Base-by-base conservation (phyloP, 2,888 invertebrate species). In the Aleiodes leptofemur region DNA sequence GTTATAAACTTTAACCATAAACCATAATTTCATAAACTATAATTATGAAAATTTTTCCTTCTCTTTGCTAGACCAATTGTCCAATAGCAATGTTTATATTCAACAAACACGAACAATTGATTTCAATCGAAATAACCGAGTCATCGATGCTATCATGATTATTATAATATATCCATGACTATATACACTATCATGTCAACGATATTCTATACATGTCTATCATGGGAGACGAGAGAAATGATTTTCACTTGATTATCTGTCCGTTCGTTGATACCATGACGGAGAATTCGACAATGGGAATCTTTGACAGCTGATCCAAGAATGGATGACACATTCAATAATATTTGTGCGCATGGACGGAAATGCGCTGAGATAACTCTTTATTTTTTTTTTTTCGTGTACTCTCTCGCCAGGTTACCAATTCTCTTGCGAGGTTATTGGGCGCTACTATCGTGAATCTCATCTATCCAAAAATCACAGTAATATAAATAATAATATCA, bases 141-240 rank as follows among this genome's bases (percentile, higher is more conserved):
- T 64, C 64, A 64, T 64, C 48, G 64, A 64, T 64, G 3, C 48
- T 64, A 64, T 14, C 48, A 29, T 9, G 14, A 48, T 43, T 61
- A 34, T 16, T 64, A 16, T 64, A 23, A 9, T 43, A 43, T 43
- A 43, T 43, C 11, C 43, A 43, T 43, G 43, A 43, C 3, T 43
- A 8, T 8, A 43, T 43, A 8, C 43, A 43, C 43, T 43, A 8
- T 43, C 0, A 43, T 43, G 11, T 43, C 43, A 43, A 43, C 6
- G 9, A 43, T 9, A 43, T 7, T 43, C 9, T 43, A 43, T 43
- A 38, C 0, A 9, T 43, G 43, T 43, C 11, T 43, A 43, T 43
- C 2, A 9, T 7, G 0, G 43, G 43, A 43, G 43, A 43, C 3
- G 43, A 43, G 43, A 43, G 43, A 0, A 43, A 11, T 8, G 7